A percentile compares a stretch with the other conserved stretches of the same genome.
These are phyloP conservation scores for Zenarchopterus dispar DNA, from an alignment of 2,797 vertebrate genomes.

Conservation along the genomic window DNA sequence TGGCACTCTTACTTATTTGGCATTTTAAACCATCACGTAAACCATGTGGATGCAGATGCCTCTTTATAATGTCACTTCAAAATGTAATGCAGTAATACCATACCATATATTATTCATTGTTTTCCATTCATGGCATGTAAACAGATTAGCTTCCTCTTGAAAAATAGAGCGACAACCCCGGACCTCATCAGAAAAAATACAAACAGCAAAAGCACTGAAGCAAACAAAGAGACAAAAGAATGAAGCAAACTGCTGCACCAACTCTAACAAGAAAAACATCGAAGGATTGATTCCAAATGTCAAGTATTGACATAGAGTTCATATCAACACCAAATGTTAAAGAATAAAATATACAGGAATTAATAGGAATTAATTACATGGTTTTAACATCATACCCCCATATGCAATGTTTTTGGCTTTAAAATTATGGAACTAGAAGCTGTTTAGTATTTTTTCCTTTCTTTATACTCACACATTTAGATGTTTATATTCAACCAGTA, in stretches of 20 bases:
- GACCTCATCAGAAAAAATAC: slow-evolving; percentile 74
- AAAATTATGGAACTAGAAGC: slow-evolving; percentile 92
- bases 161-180: slow-evolving; percentile 70
- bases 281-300: slow-evolving; percentile 93
- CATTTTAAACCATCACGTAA: slow-evolving; percentile 70
- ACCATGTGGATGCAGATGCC: slow-evolving; percentile 70
- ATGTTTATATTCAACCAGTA: slow-evolving; percentile 89
- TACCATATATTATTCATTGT: slow-evolving; percentile 50
- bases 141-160: slow-evolving; percentile 66
- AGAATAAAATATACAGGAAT: slow-evolving; percentile 96
- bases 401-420: slow-evolving; percentile 95
- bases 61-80: slow-evolving; percentile 72
- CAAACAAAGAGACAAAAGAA: slow-evolving; percentile 66
- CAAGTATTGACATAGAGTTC: slow-evolving; percentile 93
- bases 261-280: slow-evolving; percentile 88
- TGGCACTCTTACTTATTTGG: slow-evolving; percentile 85
- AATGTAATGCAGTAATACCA: slow-evolving; percentile 69
- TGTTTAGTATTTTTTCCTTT: slow-evolving; percentile 80
- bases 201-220: slow-evolving; percentile 79
- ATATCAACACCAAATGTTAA: slow-evolving; percentile 98
- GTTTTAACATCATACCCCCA: slow-evolving; percentile 84
- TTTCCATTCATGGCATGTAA: slow-evolving; percentile 75
- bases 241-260: slow-evolving; percentile 64
- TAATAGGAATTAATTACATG: slow-evolving; percentile 98
- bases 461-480: slow-evolving; percentile 82